Conservation (phyloP, 2,797 vertebrate species). For the Sebastes steindachneri region DNA sequence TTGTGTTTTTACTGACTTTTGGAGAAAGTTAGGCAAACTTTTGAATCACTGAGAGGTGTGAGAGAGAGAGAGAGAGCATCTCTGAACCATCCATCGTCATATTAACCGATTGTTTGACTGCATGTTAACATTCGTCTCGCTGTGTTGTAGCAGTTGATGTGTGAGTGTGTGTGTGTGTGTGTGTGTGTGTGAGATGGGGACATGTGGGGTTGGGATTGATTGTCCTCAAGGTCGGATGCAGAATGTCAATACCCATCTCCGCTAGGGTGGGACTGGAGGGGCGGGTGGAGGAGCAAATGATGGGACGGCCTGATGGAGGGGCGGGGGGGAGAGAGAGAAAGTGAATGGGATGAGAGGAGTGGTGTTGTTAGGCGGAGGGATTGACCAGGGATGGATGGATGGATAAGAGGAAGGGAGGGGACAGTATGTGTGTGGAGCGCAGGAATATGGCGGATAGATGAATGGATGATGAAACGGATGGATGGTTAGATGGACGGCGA, state of each 20-base stretch:
- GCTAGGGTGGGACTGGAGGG: constrained; percentile 66
- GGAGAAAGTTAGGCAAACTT: not conserved
- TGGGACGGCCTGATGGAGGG: constrained; percentile 43
- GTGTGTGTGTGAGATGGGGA: constrained; percentile 48
- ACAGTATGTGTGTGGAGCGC: constrained; percentile 2
- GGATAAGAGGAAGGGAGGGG: constrained; percentile 2
- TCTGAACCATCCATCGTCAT: not conserved
- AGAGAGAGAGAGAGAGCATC: not conserved
- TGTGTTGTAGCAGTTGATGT: not conserved
- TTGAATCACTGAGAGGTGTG: not conserved
- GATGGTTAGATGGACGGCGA: not conserved
- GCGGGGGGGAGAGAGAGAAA: not conserved
- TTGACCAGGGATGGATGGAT: constrained; percentile 23
- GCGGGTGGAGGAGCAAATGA: constrained; percentile 50
- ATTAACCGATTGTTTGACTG: constrained; percentile 1
- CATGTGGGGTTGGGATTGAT: constrained; percentile 80
- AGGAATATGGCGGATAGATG: constrained; percentile 31
- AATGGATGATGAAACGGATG: constrained; percentile 43
- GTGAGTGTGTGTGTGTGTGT: constrained; percentile 15
- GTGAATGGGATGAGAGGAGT: constrained; percentile 36
- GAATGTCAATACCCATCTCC: constrained; percentile 81
- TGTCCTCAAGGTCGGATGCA: constrained; percentile 84
- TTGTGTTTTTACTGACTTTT: not conserved
- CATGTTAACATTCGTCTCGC: constrained; percentile 2
- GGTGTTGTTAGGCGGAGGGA: not conserved